These are phyloP conservation scores for Corynorhinus townsendii DNA, from an alignment of 2,113 vertebrate genomes.

Conservation along the genomic window DNA sequence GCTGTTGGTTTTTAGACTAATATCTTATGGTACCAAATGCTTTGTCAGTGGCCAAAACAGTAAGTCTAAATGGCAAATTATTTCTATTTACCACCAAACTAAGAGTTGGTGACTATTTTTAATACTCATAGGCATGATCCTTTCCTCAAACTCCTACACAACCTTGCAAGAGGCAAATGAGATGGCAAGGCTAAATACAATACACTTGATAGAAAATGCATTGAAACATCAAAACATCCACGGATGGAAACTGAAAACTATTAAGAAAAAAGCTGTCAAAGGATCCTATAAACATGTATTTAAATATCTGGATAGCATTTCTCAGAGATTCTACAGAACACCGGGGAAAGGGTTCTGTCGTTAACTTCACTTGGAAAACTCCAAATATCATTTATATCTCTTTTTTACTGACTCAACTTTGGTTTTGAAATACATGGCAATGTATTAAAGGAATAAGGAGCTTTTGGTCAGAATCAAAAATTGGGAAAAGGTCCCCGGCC, in stretches of 20 bases:
- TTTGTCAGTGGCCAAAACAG: background rate
- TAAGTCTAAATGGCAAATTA: background rate
- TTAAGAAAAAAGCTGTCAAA: background rate
- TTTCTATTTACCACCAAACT: background rate
- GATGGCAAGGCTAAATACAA: background rate
- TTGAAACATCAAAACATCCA: background rate
- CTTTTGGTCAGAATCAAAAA: constrained; percentile 16
- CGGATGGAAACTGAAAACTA: background rate
- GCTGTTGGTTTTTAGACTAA: background rate
- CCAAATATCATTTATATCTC: background rate
- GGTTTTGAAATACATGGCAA: background rate
- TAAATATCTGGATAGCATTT: background rate
- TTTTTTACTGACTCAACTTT: background rate
- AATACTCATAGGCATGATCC: background rate
- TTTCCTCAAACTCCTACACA: background rate
- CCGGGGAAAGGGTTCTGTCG: background rate
- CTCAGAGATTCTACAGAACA: background rate
- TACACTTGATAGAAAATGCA: background rate
- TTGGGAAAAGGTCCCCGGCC: background rate
- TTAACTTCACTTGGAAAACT: background rate
- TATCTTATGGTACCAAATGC: background rate
- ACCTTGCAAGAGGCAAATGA: background rate
- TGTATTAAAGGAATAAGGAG: background rate
- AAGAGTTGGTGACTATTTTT: background rate
- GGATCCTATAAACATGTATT: background rate